A percentile compares a stretch with the other conserved stretches of the same genome.
These are phyloP conservation scores for Neolamprologus devosi DNA, from an alignment of 2,113 vertebrate species.

Conservation along the genomic window DNA sequence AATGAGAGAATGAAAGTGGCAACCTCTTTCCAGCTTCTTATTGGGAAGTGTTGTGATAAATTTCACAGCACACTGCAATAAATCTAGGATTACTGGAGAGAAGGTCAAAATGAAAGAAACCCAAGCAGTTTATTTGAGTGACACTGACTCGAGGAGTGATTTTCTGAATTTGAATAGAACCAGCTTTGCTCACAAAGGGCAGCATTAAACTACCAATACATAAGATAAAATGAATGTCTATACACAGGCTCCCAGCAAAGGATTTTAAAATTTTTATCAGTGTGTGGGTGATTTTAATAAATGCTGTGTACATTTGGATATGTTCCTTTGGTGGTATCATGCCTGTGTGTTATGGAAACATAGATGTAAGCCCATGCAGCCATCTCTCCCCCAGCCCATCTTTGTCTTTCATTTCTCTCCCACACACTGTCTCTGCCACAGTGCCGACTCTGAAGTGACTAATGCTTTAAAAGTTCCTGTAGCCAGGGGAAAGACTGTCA, in stretches of 20 bases:
- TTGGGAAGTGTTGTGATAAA: background rate
- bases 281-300: slow-evolving; percentile 17
- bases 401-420: slow-evolving; percentile 36
- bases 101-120: slow-evolving; percentile 6
- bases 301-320: slow-evolving; percentile 3
- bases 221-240: background rate
- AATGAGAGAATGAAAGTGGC: background rate
- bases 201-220: background rate
- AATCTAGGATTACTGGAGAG: background rate
- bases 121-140: background rate
- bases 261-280: background rate
- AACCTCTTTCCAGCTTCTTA: background rate
- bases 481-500: slow-evolving; percentile 49
- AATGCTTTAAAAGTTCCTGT: slow-evolving; percentile 46
- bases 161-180: background rate
- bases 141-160: background rate
- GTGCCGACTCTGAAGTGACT: slow-evolving; percentile 25
- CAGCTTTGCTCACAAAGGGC: background rate
- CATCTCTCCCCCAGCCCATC: background rate
- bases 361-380: background rate
- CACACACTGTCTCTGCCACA: slow-evolving; percentile 30
- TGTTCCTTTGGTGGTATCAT: slow-evolving; percentile 1
- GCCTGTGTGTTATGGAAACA: background rate
- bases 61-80: background rate
- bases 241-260: background rate